Base-by-base conservation (phyloP, 2,888 invertebrate species). In the Agrochola litura region DNA sequence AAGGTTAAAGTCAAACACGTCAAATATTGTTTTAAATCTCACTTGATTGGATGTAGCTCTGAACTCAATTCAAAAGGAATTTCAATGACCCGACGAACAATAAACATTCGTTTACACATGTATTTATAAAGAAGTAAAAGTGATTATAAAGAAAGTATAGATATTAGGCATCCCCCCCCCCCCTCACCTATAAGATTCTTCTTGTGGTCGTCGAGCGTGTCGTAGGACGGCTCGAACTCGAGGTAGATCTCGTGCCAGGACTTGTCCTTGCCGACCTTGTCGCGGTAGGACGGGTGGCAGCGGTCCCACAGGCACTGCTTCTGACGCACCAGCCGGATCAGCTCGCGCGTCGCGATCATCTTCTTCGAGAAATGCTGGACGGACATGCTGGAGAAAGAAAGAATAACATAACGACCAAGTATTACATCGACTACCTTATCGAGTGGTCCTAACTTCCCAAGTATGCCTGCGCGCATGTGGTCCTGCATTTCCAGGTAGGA, bases 201-300 rank as follows among this genome's bases (percentile, higher is more conserved):
- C 71, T 85, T 79, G 9, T 85, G 84, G 14, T 85, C 85, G 19
- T 86, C 86, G 9, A 88, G 81, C 0, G 77, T 75, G 5, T 91
- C 91, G 68, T 85, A 93, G 6, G 83, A 81, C 0, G 93, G 92
- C 41, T 91, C 91, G 4, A 93, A 72, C 12, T 90, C 85, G 14
- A 77, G 83, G 72, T 91, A 93, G 22, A 92, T 89, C 54, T 90
- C 86, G 9, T 77, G 76, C 92, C 92, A 92, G n/a, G 90, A 87
- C 14, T 66, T 78, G 19, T 89, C 89, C 63, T 91, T 91, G 41
- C 60, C 76, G 16, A 64, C 2, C 58, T 85, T 74, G 77, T 90
- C 90, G 37, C 88, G 83, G 81, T 92, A 92, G 2, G 83, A 84
- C 0, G 82, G 67, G 30, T 77, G 61, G 19, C 73, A 61, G 56